Evolutionary conservation across 2,113 vertebrate genomes (phyloP).

Genomic region (Callionymus lyra): DNA sequence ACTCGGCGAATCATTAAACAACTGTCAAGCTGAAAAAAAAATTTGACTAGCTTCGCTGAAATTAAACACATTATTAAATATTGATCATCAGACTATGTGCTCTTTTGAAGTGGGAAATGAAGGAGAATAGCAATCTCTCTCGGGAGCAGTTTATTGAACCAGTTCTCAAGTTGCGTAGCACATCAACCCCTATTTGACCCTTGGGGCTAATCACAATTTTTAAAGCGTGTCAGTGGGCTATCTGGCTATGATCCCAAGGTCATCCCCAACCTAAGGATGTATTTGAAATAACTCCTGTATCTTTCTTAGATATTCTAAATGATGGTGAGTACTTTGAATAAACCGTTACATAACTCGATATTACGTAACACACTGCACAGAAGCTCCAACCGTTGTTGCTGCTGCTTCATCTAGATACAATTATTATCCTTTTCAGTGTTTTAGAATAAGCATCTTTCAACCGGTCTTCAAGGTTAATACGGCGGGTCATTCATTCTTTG

Average conservation of each 20-base stretch:
- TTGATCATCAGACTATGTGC: background rate
- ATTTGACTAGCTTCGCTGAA: no score
- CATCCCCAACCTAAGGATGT: constrained; percentile 34
- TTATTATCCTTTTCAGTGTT: constrained; percentile 39
- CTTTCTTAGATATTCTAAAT: constrained; percentile 27
- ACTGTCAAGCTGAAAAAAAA: no score
- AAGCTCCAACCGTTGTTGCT: background rate
- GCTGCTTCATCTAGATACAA: constrained; percentile 27
- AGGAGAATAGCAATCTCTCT: constrained; percentile 37
- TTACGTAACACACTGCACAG: no score
- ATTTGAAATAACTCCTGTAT: constrained; percentile 44
- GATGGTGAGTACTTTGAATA: constrained; percentile 7
- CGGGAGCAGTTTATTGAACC: constrained; percentile 46
- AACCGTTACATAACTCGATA: no score
- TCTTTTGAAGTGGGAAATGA: constrained; percentile 34
- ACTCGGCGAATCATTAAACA: no score
- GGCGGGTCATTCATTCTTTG: constrained; percentile 52
- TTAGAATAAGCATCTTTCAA: constrained; percentile 35
- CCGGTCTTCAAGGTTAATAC: constrained; percentile 52
- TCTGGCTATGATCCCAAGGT: constrained; percentile 33
- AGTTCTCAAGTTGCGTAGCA: constrained; percentile 35
- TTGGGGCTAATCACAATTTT: constrained; percentile 58
- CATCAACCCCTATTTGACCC: constrained; percentile 48
- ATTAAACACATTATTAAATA: no score
- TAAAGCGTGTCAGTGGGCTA: constrained; percentile 44